phyloP scores from a whole-genome alignment of 2,113 vertebrate genomes.

The Excalfactoria chinensis region DNA sequence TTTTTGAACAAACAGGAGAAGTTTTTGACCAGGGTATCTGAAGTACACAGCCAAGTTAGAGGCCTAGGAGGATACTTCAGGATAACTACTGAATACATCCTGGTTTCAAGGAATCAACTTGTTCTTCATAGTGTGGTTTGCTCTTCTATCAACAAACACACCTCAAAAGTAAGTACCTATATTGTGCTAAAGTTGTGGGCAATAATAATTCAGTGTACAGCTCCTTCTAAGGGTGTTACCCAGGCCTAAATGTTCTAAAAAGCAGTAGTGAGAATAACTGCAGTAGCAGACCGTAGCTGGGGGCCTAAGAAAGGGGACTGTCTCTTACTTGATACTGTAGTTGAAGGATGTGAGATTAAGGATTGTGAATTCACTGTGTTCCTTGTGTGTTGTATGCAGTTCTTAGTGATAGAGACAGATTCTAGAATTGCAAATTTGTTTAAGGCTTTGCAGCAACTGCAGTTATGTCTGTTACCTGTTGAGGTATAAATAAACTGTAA shows the following conservation, averaged over 20 bases:
- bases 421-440: not conserved
- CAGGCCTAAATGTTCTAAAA: not conserved
- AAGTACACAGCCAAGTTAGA: not conserved
- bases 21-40: not conserved
- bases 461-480: not conserved
- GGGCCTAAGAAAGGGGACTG: not conserved
- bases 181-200: not conserved
- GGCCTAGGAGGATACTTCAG: not conserved
- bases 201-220: not conserved
- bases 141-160: not conserved
- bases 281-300: not conserved
- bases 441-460: not conserved
- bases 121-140: not conserved
- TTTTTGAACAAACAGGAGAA: not conserved
- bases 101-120: not conserved
- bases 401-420: not conserved
- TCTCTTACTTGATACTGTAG: not conserved
- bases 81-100: not conserved
- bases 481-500: not conserved
- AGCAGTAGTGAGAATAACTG: not conserved
- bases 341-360: not conserved
- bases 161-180: not conserved
- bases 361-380: not conserved
- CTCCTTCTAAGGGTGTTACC: not conserved
- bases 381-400: rapidly evolving